phyloP scores from a whole-genome alignment of 2,113 vertebrate species.

The Morphnarchus princeps region DNA sequence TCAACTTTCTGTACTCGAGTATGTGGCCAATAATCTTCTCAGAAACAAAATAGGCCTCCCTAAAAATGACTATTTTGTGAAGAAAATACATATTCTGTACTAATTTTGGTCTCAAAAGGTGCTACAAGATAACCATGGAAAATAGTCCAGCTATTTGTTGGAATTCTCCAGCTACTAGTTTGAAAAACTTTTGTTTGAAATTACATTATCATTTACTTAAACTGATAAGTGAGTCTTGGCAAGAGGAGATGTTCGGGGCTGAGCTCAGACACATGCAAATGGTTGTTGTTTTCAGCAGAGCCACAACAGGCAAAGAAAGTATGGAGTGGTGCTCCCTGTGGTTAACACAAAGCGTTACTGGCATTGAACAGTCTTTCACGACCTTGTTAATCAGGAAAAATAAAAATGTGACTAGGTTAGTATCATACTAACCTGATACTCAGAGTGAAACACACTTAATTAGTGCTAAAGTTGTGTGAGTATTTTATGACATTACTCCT shows the following conservation, averaged over 20 bases:
- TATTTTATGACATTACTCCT: background rate
- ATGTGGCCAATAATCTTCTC: background rate
- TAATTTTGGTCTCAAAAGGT: background rate
- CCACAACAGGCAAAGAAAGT: background rate
- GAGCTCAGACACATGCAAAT: background rate
- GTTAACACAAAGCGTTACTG: background rate
- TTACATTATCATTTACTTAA: constrained; percentile 33
- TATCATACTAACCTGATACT: background rate
- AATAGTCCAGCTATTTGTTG: constrained; percentile 2
- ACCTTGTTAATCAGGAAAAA: background rate
- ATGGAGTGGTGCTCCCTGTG: background rate
- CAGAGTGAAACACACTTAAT: background rate
- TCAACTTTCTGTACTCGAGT: background rate
- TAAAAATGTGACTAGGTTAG: background rate
- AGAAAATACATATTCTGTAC: background rate
- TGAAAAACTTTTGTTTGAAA: constrained; percentile 47
- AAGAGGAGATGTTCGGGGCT: background rate
- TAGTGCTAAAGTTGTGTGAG: background rate
- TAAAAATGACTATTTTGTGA: background rate
- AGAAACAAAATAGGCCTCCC: background rate
- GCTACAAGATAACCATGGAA: background rate
- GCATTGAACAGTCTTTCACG: background rate
- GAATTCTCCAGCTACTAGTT: constrained; percentile 18
- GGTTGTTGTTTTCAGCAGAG: background rate
- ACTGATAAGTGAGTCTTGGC: constrained; percentile 27